phyloP scores from a whole-genome alignment of 2,888 invertebrate genomes.

The Noctua comes region DNA sequence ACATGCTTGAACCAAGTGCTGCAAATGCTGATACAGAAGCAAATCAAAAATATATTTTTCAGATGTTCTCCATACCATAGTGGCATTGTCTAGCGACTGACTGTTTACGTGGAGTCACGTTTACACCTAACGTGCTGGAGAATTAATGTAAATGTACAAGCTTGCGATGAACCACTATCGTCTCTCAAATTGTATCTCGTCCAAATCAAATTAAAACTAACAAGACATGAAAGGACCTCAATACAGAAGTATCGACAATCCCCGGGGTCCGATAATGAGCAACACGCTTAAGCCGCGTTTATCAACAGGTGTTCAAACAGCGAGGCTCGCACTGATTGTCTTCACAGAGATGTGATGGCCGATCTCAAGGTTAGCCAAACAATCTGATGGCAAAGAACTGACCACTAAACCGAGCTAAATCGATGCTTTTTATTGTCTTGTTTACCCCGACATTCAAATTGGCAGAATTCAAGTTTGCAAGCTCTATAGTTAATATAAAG shows the following conservation, averaged over 20 bases:
- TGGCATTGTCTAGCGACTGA: neutral
- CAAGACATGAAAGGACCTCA: slow-evolving; percentile 1
- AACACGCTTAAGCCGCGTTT: neutral
- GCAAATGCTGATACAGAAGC: neutral
- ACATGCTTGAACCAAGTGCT: neutral
- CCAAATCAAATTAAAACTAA: neutral
- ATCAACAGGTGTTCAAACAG: slow-evolving; percentile 2
- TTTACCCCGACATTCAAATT: slow-evolving; percentile 20
- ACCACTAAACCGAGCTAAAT: neutral
- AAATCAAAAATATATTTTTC: neutral
- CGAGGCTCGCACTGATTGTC: neutral
- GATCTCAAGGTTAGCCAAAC: slow-evolving; percentile 13
- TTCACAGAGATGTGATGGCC: slow-evolving; percentile 4
- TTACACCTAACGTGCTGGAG: neutral
- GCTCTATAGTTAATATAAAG: neutral
- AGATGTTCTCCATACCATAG: neutral
- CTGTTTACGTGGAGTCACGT: neutral
- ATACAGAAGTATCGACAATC: no score
- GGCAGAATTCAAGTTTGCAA: neutral
- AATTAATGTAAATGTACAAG: neutral
- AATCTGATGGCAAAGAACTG: neutral
- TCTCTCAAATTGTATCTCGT: neutral
- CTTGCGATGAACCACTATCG: neutral
- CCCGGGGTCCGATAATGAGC: neutral
- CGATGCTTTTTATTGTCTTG: slow-evolving; percentile 23